A percentile compares a stretch with the other conserved stretches of the same genome.
Evolutionary conservation across 1,140 invertebrate species (phyloP).

Genomic region (Monochamus saltuarius): DNA sequence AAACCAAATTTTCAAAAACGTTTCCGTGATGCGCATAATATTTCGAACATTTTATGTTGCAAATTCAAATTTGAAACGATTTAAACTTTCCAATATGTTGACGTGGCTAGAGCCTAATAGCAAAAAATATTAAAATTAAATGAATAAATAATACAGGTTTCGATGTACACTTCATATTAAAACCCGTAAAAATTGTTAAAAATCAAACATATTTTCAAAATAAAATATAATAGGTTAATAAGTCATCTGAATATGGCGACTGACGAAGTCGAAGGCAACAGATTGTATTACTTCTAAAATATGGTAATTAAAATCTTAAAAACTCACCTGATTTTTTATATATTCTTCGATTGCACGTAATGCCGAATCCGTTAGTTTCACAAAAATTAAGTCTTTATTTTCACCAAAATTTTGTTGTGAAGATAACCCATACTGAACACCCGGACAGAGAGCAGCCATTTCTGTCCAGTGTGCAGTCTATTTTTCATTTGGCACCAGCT

Average conservation of each 20-base stretch:
- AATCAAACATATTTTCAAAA: slow-evolving; percentile 29
- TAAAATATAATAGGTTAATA: slow-evolving; percentile 51
- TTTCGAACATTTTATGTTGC: too few relatives aligned
- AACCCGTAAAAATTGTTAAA: slow-evolving; percentile 9
- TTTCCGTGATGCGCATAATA: too few relatives aligned
- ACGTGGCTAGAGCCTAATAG: slow-evolving; percentile 41
- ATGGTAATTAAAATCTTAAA: slow-evolving; percentile 4
- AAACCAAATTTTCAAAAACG: too few relatives aligned
- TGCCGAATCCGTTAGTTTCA: slow-evolving; percentile 93
- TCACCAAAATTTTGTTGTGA: slow-evolving; percentile 81
- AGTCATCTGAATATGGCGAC: slow-evolving; percentile 52
- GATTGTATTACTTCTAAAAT: slow-evolving; percentile 35
- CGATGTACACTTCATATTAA: not conserved
- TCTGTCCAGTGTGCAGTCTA: slow-evolving; percentile 52
- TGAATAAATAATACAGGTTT: not conserved
- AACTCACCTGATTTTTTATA: slow-evolving; percentile 79
- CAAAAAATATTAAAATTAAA: slow-evolving; percentile 4
- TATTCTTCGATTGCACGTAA: slow-evolving; percentile 88
- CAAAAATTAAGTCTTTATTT: slow-evolving; percentile 88
- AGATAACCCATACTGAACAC: slow-evolving; percentile 92
- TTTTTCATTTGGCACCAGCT: slow-evolving; percentile 41
- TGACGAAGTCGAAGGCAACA: slow-evolving; percentile 43
- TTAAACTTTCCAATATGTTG: slow-evolving; percentile 44
- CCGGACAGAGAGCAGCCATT: slow-evolving; percentile 93
- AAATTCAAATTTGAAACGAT: too few relatives aligned